Evolutionary conservation across 2,888 invertebrate species (phyloP), one percentile per base, ranked within the genome.

Genomic region (Tachystola acroxantha): DNA sequence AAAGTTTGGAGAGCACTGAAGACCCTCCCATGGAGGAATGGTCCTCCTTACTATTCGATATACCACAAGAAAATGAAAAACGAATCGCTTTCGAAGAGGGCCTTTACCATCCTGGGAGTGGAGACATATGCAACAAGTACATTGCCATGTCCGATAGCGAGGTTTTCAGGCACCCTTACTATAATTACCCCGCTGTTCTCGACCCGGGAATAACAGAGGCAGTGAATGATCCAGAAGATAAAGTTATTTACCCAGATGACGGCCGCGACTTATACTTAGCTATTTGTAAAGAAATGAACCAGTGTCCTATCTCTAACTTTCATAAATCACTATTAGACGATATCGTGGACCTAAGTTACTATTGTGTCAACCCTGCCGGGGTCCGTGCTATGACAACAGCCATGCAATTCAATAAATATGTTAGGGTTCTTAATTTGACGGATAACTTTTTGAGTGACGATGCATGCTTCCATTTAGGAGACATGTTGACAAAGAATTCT

Each of bases 161-260:
- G 1, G 45, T 84, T 1, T 34, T 73, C 0, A 52, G 48, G n/a
- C 82, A 85, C 33, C 64, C 64, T 0, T 81, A 77, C 40, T 79
- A 57, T 38, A 60, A 58, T 29, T 85, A 81, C 34, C 84, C 82
- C 1, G 53, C 66, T 1, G 63, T 84, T 3, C 1, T 6, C n/a
- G 75, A 84, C 40, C 85, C 84, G 27, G 82, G 81, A 1, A 73
- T 84, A 16, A 32, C 48, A 9, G 37, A 53, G 2, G 80, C 82
- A 1, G 48, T 85, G 12, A 36, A 69, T 0, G 41, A 51, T 12
- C 64, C 74, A 4, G 58, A 63, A 45, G 38, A 45, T 3, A 36
- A 39, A 14, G 10, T 64, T 0, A 42, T 45, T 10, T 81, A 73
- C 39, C 36, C 76, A 5, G 64, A 66, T 13, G 79, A 84, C 31